Evolutionary conservation across 2,797 vertebrate species (phyloP).

Genomic region (Propithecus perrieri): DNA sequence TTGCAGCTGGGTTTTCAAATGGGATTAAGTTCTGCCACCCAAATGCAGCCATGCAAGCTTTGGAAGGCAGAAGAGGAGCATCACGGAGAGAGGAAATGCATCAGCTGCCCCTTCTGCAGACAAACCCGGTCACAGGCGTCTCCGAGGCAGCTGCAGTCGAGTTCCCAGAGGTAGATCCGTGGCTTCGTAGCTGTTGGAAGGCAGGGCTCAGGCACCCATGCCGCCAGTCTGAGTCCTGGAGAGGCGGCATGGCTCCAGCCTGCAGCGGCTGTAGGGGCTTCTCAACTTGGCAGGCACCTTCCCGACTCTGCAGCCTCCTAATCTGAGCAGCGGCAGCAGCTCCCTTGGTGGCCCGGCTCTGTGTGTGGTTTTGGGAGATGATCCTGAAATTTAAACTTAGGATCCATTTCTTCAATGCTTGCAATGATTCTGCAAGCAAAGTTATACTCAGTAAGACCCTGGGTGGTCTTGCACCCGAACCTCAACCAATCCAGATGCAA

Average conservation of each 20-base stretch:
- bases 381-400: not conserved
- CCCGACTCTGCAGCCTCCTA: not conserved
- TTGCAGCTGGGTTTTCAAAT: not conserved
- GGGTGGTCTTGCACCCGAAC: not conserved
- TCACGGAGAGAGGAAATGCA: not conserved
- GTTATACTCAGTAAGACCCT: not conserved
- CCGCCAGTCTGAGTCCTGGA: rapidly evolving
- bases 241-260: not conserved
- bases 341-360: not conserved
- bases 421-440: not conserved
- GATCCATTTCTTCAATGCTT: not conserved
- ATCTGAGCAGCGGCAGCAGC: not conserved
- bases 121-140: not conserved
- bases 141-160: not conserved
- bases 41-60: not conserved
- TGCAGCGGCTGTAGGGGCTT: not conserved
- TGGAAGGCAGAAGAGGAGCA: not conserved
- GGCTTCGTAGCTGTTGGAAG: not conserved
- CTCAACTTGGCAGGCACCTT: no score
- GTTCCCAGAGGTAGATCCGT: not conserved
- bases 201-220: no score
- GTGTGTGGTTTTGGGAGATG: not conserved
- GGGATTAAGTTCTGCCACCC: not conserved
- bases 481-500: not conserved
- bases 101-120: not conserved